Percentiles rank a stretch among this genome's conserved stretches.
These are phyloP conservation scores for Drosophila anceps DNA, from an alignment of 2,888 invertebrate species.

Conservation along the genomic window DNA sequence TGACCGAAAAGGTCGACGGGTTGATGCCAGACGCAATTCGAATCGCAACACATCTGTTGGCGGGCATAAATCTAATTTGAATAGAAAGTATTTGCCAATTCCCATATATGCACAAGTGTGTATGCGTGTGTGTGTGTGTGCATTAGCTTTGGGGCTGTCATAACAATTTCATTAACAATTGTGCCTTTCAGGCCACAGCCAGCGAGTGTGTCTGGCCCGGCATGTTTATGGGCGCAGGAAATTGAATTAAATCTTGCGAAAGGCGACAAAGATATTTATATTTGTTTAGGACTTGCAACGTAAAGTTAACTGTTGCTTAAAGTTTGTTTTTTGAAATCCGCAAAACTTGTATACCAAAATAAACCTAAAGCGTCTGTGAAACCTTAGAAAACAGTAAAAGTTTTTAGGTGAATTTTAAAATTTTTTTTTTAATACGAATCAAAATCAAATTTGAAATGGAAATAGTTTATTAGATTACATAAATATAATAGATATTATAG, in stretches of 20 bases:
- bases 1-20: slow-evolving; percentile 56
- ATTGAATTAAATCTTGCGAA: slow-evolving; percentile 59
- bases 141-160: slow-evolving; percentile 59
- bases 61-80: slow-evolving; percentile 69
- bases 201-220: slow-evolving; percentile 45
- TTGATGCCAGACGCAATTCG: slow-evolving; percentile 44
- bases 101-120: slow-evolving; percentile 14
- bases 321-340: too few species aligned
- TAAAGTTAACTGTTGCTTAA: not conserved
- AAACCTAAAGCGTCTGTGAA: not conserved
- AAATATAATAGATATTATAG: too few species aligned
- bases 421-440: not conserved
- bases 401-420: not conserved
- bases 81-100: slow-evolving; percentile 55
- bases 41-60: slow-evolving; percentile 62
- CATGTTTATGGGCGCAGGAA: slow-evolving; percentile 66
- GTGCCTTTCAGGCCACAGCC: slow-evolving; percentile 36
- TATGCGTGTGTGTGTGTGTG: slow-evolving; percentile 1
- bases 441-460: not conserved
- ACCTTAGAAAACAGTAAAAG: not conserved
- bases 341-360: not conserved
- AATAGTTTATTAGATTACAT: not conserved
- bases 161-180: slow-evolving; percentile 74
- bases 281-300: slow-evolving; percentile 22
- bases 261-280: slow-evolving; percentile 37